These are phyloP conservation scores for Onthophagus sagittarius DNA, from an alignment of 2,888 invertebrate genomes.

Conservation along the genomic window DNA sequence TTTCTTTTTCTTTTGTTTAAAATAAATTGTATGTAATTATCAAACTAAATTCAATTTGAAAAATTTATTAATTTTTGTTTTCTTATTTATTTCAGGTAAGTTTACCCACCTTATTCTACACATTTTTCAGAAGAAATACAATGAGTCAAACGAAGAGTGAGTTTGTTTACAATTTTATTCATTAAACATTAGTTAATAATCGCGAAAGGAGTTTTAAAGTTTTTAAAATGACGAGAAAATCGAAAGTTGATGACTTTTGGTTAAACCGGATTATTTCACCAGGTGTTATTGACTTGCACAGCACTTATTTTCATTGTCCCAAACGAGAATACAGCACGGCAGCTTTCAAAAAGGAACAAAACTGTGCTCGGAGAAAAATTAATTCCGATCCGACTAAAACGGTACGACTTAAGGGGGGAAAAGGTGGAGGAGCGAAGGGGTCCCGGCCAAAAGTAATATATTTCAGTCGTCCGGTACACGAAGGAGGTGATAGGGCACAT, in stretches of 20 bases:
- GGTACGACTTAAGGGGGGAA: not conserved
- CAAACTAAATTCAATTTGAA: too few species aligned
- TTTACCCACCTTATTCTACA: too few species aligned
- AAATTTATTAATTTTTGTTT: too few species aligned
- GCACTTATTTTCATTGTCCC: not conserved
- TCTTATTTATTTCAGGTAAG: too few species aligned
- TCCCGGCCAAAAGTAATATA: constrained; percentile 20
- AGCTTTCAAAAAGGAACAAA: not conserved
- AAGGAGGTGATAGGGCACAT: constrained; percentile 25
- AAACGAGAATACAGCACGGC: not conserved
- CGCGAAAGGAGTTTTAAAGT: too few species aligned
- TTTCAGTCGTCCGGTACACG: constrained; percentile 22
- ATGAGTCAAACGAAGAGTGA: too few species aligned
- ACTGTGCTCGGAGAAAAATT: not conserved
- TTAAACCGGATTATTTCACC: not conserved
- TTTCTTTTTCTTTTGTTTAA: too few species aligned
- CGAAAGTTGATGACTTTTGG: not conserved
- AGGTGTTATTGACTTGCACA: not conserved
- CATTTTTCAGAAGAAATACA: too few species aligned
- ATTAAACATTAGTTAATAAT: too few species aligned
- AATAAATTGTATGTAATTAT: too few species aligned
- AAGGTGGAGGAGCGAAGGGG: constrained; percentile 3
- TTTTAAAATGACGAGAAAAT: too few species aligned
- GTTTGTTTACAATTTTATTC: too few species aligned
- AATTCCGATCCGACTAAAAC: not conserved